A percentile compares a stretch with the other conserved stretches of the same genome.
Conservation (phyloP, 1,140 invertebrate species). For the Danaus melanippus region DNA sequence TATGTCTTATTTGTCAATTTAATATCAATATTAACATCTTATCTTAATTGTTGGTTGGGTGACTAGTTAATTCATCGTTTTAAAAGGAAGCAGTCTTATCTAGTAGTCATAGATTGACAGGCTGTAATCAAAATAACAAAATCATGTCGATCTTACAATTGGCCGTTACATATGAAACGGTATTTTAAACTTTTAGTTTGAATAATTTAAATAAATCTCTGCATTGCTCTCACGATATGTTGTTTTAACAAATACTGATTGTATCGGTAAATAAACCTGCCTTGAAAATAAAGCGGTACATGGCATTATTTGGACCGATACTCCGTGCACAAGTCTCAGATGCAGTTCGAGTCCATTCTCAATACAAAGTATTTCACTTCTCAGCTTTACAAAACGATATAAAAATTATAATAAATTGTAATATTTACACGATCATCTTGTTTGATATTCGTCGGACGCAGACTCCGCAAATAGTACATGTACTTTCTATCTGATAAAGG, state of each 20-base stretch:
- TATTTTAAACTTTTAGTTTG: too few species aligned
- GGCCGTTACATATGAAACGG: too few species aligned
- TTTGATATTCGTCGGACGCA: slow-evolving; percentile 39
- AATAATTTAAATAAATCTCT: too few species aligned
- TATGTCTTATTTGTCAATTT: too few species aligned
- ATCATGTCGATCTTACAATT: too few species aligned
- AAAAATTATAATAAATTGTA: too few species aligned
- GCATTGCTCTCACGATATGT: slow-evolving; percentile 17
- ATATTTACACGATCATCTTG: background rate
- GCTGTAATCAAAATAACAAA: too few species aligned
- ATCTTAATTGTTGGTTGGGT: too few species aligned
- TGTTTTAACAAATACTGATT: slow-evolving; percentile 22
- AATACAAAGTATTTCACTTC: slow-evolving; percentile 15
- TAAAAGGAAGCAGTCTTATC: too few species aligned
- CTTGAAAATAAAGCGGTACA: slow-evolving; percentile 37
- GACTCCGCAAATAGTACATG: slow-evolving; percentile 27
- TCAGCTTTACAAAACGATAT: background rate
- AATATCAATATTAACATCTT: too few species aligned
- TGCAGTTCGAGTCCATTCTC: slow-evolving; percentile 43
- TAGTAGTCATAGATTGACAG: too few species aligned
- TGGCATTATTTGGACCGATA: slow-evolving; percentile 37
- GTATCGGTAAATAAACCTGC: slow-evolving; percentile 21
- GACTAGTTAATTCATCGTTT: too few species aligned
- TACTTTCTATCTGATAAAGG: slow-evolving; percentile 61
- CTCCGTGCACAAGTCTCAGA: background rate